Conservation (phyloP, 2,113 vertebrate genomes). For the Butorides virescens region DNA sequence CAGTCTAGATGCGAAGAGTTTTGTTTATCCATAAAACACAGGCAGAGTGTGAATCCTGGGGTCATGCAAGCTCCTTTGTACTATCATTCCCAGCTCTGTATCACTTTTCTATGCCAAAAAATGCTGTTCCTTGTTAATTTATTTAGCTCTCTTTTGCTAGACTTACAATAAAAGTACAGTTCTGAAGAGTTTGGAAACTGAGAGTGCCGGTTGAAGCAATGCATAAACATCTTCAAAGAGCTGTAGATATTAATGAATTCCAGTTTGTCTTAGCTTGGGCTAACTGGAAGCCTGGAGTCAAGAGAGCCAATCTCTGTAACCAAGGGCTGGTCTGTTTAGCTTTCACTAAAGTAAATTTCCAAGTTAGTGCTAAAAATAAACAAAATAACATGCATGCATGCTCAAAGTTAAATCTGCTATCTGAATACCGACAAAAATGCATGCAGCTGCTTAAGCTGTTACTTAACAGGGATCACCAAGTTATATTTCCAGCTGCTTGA, state of each 20-base stretch:
- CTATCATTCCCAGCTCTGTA: background rate
- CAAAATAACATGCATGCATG: background rate
- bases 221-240: background rate
- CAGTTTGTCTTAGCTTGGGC: background rate
- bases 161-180: background rate
- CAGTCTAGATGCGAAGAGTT: background rate
- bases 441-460: background rate
- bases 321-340: background rate
- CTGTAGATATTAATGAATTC: background rate
- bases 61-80: background rate
- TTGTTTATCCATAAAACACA: background rate
- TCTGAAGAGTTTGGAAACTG: background rate
- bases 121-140: background rate
- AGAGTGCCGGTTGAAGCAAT: background rate
- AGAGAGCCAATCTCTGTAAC: background rate
- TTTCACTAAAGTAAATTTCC: background rate
- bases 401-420: background rate
- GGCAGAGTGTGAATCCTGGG: background rate
- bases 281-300: background rate
- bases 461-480: background rate
- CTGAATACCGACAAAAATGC: background rate
- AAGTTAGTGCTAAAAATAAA: background rate
- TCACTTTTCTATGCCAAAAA: background rate
- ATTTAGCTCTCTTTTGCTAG: background rate
- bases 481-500: background rate